Evolutionary conservation across 2,888 invertebrate species (phyloP).

Genomic region (Dexiosoma caninum): DNA sequence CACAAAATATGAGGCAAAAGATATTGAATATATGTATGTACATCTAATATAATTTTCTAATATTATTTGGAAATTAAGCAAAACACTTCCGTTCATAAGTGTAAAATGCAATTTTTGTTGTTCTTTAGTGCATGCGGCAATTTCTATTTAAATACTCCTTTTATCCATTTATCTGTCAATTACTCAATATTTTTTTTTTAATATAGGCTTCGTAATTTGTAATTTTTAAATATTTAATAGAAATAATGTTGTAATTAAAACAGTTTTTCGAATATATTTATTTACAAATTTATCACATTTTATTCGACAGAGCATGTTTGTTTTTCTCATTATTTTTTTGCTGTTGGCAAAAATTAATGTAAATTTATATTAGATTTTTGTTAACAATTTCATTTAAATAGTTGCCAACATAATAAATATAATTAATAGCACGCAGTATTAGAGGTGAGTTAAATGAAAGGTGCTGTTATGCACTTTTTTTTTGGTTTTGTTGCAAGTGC

Average conservation of each 20-base stretch:
- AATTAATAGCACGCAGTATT: neutral
- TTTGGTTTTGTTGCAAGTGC: neutral
- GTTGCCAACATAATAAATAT: slow-evolving; percentile 32
- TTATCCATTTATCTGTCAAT: slow-evolving; percentile 2
- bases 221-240: neutral
- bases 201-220: neutral
- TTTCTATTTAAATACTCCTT: neutral
- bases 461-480: slow-evolving; percentile 1
- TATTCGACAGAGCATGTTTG: slow-evolving; percentile 1
- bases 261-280: slow-evolving; percentile 14
- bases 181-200: neutral
- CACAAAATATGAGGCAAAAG: no score
- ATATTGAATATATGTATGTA: no score
- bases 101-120: neutral
- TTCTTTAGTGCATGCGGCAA: no score
- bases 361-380: slow-evolving; percentile 32
- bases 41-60: no score
- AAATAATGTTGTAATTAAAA: slow-evolving; percentile 36
- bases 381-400: slow-evolving; percentile 46
- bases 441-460: neutral
- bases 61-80: no score
- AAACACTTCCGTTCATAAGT: no score
- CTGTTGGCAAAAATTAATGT: neutral
- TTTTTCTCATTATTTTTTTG: neutral
- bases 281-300: slow-evolving; percentile 33